Conservation (phyloP, 2,797 vertebrate species). For the Cuculus canorus region DNA sequence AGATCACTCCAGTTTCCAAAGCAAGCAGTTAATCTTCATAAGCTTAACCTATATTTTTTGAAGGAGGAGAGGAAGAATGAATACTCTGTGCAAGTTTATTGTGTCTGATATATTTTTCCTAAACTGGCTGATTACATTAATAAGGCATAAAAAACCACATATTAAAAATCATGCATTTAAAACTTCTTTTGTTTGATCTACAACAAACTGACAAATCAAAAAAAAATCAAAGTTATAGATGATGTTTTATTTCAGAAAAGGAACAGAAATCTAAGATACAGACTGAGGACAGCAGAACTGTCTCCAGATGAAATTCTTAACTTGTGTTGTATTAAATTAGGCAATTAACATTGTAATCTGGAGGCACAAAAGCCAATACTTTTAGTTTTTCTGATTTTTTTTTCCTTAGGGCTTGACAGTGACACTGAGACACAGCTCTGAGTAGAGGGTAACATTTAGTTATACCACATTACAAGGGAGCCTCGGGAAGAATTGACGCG, state of each 20-base stretch:
- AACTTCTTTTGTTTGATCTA: constrained; percentile 41
- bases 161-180: constrained; percentile 31
- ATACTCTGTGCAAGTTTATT: constrained; percentile 19
- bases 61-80: constrained; percentile 28
- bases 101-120: constrained; percentile 37
- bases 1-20: constrained; percentile 12
- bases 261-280: not conserved
- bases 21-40: constrained; percentile 48
- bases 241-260: not conserved
- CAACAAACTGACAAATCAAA: constrained; percentile 24
- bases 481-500: not conserved
- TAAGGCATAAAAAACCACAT: constrained; percentile 34
- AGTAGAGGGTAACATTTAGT: not conserved
- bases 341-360: constrained; percentile 19
- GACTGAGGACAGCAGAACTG: not conserved
- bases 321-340: not conserved
- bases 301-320: constrained; percentile 8
- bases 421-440: not conserved
- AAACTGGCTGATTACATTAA: constrained; percentile 32
- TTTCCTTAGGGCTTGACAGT: constrained; percentile 16
- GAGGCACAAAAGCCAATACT: not conserved
- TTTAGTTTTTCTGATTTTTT: not conserved
- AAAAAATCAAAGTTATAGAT: constrained; percentile 6
- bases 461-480: constrained; percentile 7
- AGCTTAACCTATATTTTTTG: constrained; percentile 53